Conservation (phyloP, 2,888 invertebrate species). For the Aricia artaxerxes region DNA sequence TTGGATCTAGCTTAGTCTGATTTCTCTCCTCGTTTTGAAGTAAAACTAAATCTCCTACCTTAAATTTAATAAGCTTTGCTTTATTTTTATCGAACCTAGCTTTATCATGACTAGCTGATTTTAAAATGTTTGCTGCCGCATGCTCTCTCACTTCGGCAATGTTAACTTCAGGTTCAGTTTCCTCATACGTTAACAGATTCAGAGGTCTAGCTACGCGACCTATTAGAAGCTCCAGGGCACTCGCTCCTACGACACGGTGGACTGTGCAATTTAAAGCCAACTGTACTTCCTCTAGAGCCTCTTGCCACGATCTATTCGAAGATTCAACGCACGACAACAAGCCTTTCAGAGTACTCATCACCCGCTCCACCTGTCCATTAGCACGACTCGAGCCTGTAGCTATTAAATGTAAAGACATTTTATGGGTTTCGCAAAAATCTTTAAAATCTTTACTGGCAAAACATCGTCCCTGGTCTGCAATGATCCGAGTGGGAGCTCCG, state of each 20-base stretch:
- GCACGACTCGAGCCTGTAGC: background rate
- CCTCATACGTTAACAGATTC: conserved; percentile 2
- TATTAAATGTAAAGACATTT: too few relatives aligned
- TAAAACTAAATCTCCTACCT: conserved; percentile 4
- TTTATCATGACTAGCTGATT: too few relatives aligned
- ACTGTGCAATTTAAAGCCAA: too few relatives aligned
- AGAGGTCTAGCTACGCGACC: background rate
- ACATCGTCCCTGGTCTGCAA: too few relatives aligned
- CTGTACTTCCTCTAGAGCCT: background rate
- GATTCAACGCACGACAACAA: background rate
- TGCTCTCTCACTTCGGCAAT: too few relatives aligned
- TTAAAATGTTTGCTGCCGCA: too few relatives aligned
- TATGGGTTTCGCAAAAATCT: too few relatives aligned
- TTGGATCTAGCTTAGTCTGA: conserved; percentile 15
- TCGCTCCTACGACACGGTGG: too few relatives aligned
- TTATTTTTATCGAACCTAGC: background rate
- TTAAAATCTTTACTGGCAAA: too few relatives aligned
- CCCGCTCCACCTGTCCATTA: conserved; percentile 16
- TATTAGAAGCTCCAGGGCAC: background rate
- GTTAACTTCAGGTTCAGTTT: too few relatives aligned
- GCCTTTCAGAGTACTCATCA: background rate
- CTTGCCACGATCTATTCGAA: conserved; percentile 16
- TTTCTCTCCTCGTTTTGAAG: background rate
- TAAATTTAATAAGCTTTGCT: conserved; percentile 1
- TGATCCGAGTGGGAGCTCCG: too few relatives aligned